Evolutionary conservation across 2,797 vertebrate genomes (phyloP).

Genomic region (Brotula barbata): DNA sequence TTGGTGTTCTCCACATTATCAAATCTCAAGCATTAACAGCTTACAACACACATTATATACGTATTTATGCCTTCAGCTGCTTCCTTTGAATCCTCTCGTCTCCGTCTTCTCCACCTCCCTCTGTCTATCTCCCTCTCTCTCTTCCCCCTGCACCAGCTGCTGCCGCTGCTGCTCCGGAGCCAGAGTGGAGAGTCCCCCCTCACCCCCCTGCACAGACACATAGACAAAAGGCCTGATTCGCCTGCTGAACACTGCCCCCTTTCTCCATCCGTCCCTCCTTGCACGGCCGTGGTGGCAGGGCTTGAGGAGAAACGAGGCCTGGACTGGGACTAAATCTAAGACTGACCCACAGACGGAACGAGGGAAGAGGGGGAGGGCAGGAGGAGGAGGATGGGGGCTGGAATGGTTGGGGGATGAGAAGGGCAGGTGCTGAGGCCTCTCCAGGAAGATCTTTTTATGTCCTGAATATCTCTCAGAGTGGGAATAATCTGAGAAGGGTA

Average conservation of each 20-base stretch:
- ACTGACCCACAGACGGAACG: slow-evolving; percentile 69
- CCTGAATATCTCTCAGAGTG: slow-evolving; percentile 65
- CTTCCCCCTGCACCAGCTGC: slow-evolving; percentile 75
- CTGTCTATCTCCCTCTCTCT: slow-evolving; percentile 50
- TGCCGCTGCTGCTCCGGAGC: slow-evolving; percentile 73
- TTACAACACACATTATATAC: slow-evolving; percentile 10
- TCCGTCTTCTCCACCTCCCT: slow-evolving; percentile 55
- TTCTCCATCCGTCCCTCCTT: slow-evolving; percentile 69
- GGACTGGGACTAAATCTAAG: slow-evolving; percentile 67
- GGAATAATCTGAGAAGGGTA: slow-evolving; percentile 71
- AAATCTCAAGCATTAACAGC: slow-evolving; percentile 9
- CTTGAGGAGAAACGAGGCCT: slow-evolving; percentile 67
- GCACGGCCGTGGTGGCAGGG: slow-evolving; percentile 54
- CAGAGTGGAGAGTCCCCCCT: slow-evolving; percentile 71
- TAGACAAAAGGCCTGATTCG: slow-evolving; percentile 84
- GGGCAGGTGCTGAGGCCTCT: slow-evolving; percentile 75
- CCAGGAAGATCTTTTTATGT: slow-evolving; percentile 62
- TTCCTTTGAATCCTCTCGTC: slow-evolving; percentile 59
- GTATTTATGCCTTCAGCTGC: slow-evolving; percentile 32
- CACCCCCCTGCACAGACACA: slow-evolving; percentile 64
- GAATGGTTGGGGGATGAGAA: slow-evolving; percentile 52
- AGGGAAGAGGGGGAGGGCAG: slow-evolving; percentile 29
- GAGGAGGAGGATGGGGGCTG: slow-evolving; percentile 58
- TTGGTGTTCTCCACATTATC: background rate
- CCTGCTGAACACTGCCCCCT: slow-evolving; percentile 81